These are phyloP conservation scores for Dioctria rufipes DNA, from an alignment of 2,888 invertebrate species.

Conservation along the genomic window DNA sequence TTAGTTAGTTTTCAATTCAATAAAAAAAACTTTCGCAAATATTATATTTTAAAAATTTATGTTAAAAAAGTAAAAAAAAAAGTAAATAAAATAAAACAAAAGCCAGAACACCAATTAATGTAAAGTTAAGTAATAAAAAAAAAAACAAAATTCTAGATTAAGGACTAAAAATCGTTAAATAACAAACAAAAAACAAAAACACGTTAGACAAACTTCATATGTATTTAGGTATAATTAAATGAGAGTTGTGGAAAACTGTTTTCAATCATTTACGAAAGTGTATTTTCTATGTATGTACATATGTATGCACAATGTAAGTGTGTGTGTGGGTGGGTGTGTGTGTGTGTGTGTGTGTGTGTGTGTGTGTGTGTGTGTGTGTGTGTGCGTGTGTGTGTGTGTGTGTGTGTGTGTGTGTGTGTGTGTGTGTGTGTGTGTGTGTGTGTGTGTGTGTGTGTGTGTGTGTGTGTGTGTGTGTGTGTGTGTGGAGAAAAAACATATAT, in stretches of 20 bases:
- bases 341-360: too few species aligned
- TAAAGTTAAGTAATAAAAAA: constrained; percentile 23
- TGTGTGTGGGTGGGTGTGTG: too few species aligned
- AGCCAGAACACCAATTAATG: constrained; percentile 42
- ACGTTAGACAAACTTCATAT: constrained; percentile 29
- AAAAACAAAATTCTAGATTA: constrained; percentile 11
- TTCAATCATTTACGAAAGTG: constrained; percentile 39
- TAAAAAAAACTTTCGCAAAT: not conserved
- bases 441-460: too few species aligned
- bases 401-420: too few species aligned
- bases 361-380: not conserved
- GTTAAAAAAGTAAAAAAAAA: too few species aligned
- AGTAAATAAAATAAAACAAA: constrained; percentile 8
- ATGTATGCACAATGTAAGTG: not conserved
- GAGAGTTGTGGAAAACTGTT: constrained; percentile 11
- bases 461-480: too few species aligned
- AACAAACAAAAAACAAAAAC: too few species aligned
- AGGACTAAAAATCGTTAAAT: constrained; percentile 34
- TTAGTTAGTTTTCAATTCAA: not conserved
- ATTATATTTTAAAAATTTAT: too few species aligned
- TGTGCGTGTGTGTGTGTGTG: not conserved
- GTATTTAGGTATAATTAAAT: not conserved
- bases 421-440: too few species aligned
- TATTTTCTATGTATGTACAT: constrained; percentile 36
- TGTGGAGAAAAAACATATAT: constrained; percentile 24